Conservation (phyloP, 2,888 invertebrate genomes). For the Ormia ochracea region DNA sequence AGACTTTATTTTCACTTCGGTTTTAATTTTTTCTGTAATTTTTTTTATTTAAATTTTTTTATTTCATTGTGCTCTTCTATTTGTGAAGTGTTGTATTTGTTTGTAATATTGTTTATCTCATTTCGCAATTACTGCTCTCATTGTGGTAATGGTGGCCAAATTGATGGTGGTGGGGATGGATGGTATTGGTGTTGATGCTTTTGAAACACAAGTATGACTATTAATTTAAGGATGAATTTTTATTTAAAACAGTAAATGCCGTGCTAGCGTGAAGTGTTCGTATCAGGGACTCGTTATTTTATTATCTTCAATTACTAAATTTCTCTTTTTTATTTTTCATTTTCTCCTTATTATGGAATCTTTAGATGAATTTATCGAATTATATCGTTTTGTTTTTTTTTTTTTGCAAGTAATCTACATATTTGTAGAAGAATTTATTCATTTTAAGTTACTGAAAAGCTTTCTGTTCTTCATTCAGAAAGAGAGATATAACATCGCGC, state of each 20-base stretch:
- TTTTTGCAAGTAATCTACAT: neutral
- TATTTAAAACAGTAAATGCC: slow-evolving; percentile 7
- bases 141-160: slow-evolving; percentile 29
- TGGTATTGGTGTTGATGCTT: slow-evolving; percentile 1
- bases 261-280: neutral
- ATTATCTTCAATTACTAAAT: neutral
- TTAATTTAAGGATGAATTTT: slow-evolving; percentile 31
- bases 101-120: slow-evolving; percentile 59
- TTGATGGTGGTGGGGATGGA: neutral
- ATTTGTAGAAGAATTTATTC: neutral
- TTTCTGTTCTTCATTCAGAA: no score
- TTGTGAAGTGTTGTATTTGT: slow-evolving; percentile 56
- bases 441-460: no score
- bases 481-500: no score
- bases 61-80: slow-evolving; percentile 21
- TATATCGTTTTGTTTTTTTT: neutral
- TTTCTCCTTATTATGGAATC: slow-evolving; percentile 27
- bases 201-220: neutral
- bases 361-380: slow-evolving; percentile 36
- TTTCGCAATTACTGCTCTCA: slow-evolving; percentile 47
- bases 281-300: slow-evolving; percentile 5
- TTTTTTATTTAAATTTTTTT: slow-evolving; percentile 52
- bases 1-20: slow-evolving; percentile 66
- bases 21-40: slow-evolving; percentile 55
- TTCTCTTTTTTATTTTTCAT: neutral